Evolutionary conservation across 2,797 vertebrate species (phyloP).

Genomic region (Halcyon leucocephala): DNA sequence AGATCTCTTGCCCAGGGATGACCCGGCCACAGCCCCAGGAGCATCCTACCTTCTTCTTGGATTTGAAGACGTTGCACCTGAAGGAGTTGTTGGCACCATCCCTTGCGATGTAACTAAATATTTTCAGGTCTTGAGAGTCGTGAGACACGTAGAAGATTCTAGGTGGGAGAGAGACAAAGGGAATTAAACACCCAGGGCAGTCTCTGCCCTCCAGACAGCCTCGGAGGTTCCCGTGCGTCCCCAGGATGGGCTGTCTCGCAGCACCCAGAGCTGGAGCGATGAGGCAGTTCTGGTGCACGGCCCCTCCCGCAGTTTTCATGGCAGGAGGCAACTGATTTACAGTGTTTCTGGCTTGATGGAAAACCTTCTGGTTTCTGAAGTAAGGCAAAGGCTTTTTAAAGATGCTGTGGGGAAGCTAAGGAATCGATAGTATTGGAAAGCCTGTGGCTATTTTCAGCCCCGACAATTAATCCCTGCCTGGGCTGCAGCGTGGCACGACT

Average conservation of each 20-base stretch:
- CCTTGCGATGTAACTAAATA: constrained; percentile 89
- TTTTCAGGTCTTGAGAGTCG: constrained; percentile 89
- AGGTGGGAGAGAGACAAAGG: neutral
- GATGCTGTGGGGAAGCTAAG: neutral
- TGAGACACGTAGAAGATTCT: constrained; percentile 93
- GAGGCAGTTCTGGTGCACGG: neutral
- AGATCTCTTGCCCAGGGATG: fast-evolving
- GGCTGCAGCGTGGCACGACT: neutral
- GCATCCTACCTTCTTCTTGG: constrained; percentile 87
- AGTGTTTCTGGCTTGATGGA: neutral
- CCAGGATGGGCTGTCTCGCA: neutral
- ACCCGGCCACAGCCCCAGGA: fast-evolving
- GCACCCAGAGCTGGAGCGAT: neutral
- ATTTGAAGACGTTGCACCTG: constrained; percentile 91
- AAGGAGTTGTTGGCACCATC: constrained; percentile 87
- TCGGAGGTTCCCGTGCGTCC: neutral
- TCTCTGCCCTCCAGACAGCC: neutral
- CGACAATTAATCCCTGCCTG: neutral
- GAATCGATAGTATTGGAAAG: neutral
- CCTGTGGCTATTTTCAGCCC: neutral
- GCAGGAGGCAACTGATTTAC: neutral
- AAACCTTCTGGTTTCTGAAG: neutral
- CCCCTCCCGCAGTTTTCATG: neutral
- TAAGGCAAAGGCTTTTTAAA: constrained; percentile 2
- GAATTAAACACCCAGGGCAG: neutral